Evolutionary conservation across 2,113 vertebrate genomes (phyloP).

Genomic region (Gallinago media): DNA sequence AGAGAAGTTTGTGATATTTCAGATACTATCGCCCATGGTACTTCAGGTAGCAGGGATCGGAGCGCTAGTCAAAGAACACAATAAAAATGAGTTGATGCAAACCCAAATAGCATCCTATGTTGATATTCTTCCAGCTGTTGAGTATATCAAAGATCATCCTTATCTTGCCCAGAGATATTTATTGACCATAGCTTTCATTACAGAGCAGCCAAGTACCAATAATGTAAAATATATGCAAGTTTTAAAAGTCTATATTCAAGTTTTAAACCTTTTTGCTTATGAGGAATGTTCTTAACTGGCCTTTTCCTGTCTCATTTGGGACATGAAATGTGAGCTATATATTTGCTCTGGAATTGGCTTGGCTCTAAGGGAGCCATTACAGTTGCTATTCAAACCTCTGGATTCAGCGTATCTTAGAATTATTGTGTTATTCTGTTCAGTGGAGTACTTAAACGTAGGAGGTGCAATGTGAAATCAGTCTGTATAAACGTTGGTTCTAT

Average conservation of each 20-base stretch:
- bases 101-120: neutral
- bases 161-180: constrained; percentile 38
- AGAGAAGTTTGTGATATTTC: neutral
- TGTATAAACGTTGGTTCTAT: constrained; percentile 12
- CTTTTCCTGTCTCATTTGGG: constrained; percentile 70
- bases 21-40: neutral
- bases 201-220: constrained; percentile 56
- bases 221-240: constrained; percentile 55
- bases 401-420: constrained; percentile 14
- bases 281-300: constrained; percentile 64
- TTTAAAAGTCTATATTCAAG: constrained; percentile 61
- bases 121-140: neutral
- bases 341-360: constrained; percentile 38
- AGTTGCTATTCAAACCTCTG: constrained; percentile 57
- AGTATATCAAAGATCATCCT: neutral
- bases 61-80: neutral
- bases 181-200: constrained; percentile 52
- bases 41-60: neutral
- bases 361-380: constrained; percentile 55
- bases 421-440: neutral
- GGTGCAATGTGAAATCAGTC: constrained; percentile 23
- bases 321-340: constrained; percentile 58
- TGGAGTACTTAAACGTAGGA: neutral
- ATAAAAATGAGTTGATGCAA: neutral
- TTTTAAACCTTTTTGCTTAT: constrained; percentile 66